Evolutionary conservation across 1,140 invertebrate species (phyloP), one percentile per base, ranked within the genome.

Genomic region (Lepidostoma basale): DNA sequence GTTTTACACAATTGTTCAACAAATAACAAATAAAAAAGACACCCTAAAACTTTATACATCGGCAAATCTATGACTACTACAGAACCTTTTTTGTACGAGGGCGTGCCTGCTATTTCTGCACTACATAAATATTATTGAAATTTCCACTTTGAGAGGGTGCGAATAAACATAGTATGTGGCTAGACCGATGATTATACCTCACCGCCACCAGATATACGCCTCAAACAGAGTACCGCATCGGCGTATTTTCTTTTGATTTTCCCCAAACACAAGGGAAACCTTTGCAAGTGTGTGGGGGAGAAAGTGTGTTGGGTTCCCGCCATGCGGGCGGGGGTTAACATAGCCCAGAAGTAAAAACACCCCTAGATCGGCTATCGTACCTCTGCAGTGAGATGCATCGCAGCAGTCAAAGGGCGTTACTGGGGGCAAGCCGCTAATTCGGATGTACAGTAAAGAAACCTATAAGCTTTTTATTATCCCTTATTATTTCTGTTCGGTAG

Each of bases 211-310:
- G 47, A 47, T 23, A 33, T 23, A 47, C 47, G 60, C 60, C 16
- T 59, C 39, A 44, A 60, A 42, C 39, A 56, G 36, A 60, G 56
- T 62, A 39, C 30, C 33, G 67, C 42, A 62, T 66, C 40, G 23
- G 68, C 52, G 67, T 72, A 68, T 72, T 72, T 72, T 72, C 70
- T 72, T 72, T 72, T 72, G 70, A 72, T 72, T 72, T 72, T 72
- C 70, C 45, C 65, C 65, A 56, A 58, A 42, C 62, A 42, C 23
- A 39, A 45, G 52, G 62, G 39, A 39, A 54, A 65, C 47, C 22
- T 45, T 63, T 70, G 59, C 36, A 63, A 54, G 66, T 36, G 66
- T 64, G 64, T 63, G 69, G 69, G n/a, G 65, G 59, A 30, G 59
- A 30, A 47, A 62, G 69, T 60, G 63, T 69, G 16, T n/a, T 16